phyloP scores from a whole-genome alignment of 2,888 invertebrate species.

The Drosophila paranaensis region DNA sequence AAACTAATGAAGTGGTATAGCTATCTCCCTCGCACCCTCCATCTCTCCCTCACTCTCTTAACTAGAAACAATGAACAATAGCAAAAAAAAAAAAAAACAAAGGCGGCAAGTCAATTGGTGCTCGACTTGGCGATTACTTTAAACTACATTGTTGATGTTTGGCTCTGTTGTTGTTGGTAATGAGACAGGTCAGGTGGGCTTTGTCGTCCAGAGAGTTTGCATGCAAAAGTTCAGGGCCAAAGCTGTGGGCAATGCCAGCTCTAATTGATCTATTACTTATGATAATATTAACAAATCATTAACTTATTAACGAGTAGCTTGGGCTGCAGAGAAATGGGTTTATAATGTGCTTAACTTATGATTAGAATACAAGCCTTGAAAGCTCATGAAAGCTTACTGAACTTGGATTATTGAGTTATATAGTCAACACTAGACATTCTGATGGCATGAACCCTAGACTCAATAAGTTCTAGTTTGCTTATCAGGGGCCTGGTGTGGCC shows the following conservation, averaged over 20 bases:
- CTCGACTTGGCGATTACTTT: constrained; percentile 35
- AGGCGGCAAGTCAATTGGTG: constrained; percentile 27
- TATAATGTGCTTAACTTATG: neutral
- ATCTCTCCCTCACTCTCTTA: neutral
- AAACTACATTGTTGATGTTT: constrained; percentile 25
- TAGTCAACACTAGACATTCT: too few species aligned
- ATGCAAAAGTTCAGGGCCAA: constrained; percentile 57
- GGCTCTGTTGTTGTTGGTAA: constrained; percentile 29
- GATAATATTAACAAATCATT: neutral
- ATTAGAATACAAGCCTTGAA: neutral
- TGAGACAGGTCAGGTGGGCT: constrained; percentile 53
- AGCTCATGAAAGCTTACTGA: neutral
- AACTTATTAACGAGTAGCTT: neutral
- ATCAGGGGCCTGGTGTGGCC: too few species aligned
- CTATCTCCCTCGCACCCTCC: neutral
- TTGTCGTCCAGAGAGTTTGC: constrained; percentile 30
- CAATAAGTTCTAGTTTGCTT: too few species aligned
- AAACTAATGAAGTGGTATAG: constrained; percentile 47
- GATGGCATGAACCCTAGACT: too few species aligned
- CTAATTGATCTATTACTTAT: constrained; percentile 28
- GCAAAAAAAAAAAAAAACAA: neutral
- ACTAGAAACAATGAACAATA: constrained; percentile 50
- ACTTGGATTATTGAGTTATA: neutral
- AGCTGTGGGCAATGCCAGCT: constrained; percentile 21
- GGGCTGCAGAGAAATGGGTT: neutral